A percentile compares a stretch with the other conserved stretches of the same genome.
Evolutionary conservation across 2,113 vertebrate species (phyloP).

Genomic region (Periophthalmodon schlosseri): DNA sequence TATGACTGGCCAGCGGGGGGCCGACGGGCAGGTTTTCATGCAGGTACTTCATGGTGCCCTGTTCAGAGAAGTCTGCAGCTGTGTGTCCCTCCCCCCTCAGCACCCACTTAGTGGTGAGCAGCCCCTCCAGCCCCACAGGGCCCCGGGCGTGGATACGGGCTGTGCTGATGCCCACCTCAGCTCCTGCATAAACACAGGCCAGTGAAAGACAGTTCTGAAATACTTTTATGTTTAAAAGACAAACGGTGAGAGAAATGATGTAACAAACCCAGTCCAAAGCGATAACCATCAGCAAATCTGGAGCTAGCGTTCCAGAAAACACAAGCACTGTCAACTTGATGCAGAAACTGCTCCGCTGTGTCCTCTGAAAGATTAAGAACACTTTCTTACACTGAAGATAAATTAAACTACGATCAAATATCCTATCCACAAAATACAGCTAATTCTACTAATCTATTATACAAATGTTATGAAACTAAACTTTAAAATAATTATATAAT

Average conservation of each 20-base stretch:
- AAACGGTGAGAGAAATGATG: background rate
- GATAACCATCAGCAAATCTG: slow-evolving; percentile 94
- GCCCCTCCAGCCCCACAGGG: slow-evolving; percentile 96
- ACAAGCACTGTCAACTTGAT: slow-evolving; percentile 93
- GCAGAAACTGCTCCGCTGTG: slow-evolving; percentile 92
- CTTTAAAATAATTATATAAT: background rate
- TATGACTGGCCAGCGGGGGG: slow-evolving; percentile 40
- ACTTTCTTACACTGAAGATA: background rate
- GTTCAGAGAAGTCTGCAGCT: slow-evolving; percentile 89
- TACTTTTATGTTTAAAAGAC: background rate
- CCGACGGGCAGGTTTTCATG: slow-evolving; percentile 87
- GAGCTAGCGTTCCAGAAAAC: slow-evolving; percentile 98
- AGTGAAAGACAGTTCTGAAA: background rate
- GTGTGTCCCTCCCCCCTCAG: slow-evolving; percentile 89
- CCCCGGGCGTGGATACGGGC: slow-evolving; percentile 93
- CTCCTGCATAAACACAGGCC: slow-evolving; percentile 75
- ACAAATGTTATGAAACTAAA: background rate
- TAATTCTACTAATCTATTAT: background rate
- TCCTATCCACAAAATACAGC: background rate
- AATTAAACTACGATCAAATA: background rate
- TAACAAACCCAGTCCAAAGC: slow-evolving; percentile 91
- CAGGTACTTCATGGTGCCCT: slow-evolving; percentile 87
- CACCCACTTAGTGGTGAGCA: slow-evolving; percentile 96
- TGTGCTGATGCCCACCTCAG: slow-evolving; percentile 96
- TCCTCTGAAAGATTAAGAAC: slow-evolving; percentile 75